Percentiles rank a stretch among this genome's conserved stretches.
phyloP scores from a whole-genome alignment of 2,113 vertebrate species.

The Nettapus auritus region DNA sequence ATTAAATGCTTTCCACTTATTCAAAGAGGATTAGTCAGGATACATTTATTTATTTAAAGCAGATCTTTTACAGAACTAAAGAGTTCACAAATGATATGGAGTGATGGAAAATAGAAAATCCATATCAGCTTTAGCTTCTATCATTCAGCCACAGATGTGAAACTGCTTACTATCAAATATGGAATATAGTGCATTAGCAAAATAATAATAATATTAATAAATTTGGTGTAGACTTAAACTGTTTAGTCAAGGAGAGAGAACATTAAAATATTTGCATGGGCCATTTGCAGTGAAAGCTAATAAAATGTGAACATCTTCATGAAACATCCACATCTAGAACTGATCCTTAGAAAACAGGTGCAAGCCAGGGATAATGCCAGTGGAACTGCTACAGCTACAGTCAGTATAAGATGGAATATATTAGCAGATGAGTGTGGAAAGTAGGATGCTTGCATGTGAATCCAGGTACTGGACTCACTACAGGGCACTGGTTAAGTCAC shows the following conservation, averaged over 20 bases:
- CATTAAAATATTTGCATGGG: background rate
- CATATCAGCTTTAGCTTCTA: constrained; percentile 71
- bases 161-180: constrained; percentile 57
- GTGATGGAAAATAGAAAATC: constrained; percentile 74
- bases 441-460: background rate
- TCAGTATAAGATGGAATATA: background rate
- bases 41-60: constrained; percentile 79
- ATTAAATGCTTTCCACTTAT: constrained; percentile 79
- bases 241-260: background rate
- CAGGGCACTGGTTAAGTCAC: background rate
- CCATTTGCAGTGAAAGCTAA: background rate
- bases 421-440: background rate
- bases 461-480: background rate
- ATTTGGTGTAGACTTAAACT: background rate
- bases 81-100: constrained; percentile 67
- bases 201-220: constrained; percentile 42
- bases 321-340: background rate
- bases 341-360: background rate
- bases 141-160: constrained; percentile 69
- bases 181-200: constrained; percentile 35
- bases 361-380: background rate
- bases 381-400: background rate
- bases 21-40: constrained; percentile 77
- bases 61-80: constrained; percentile 77
- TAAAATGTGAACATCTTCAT: background rate